A percentile compares a stretch with the other conserved stretches of the same genome.
These are phyloP conservation scores for Beris morrisii DNA, from an alignment of 2,888 invertebrate species.

Conservation along the genomic window DNA sequence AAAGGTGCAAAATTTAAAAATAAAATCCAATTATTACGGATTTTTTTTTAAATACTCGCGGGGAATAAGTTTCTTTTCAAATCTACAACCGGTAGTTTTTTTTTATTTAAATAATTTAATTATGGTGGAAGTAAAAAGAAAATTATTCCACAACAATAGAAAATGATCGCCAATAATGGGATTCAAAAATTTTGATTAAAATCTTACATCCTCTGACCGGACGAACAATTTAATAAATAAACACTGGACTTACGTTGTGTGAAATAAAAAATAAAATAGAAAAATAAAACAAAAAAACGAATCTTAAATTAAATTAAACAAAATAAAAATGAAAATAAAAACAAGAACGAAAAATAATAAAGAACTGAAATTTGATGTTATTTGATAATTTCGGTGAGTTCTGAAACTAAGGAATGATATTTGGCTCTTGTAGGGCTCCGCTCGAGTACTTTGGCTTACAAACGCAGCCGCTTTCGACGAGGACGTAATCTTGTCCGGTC, in stretches of 20 bases:
- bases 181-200: background rate
- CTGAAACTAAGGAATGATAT: conserved; percentile 54
- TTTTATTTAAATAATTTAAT: background rate
- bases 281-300: background rate
- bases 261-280: background rate
- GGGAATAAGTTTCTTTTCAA: background rate
- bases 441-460: conserved; percentile 67
- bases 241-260: conserved; percentile 15
- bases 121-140: conserved; percentile 12
- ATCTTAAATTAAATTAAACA: background rate
- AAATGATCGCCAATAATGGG: background rate
- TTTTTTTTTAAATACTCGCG: background rate
- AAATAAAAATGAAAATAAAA: conserved; percentile 1
- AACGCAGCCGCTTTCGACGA: conserved; percentile 92
- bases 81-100: background rate
- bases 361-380: background rate
- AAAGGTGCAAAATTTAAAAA: conserved; percentile 20
- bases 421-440: conserved; percentile 56
- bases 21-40: background rate
- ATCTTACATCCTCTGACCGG: background rate
- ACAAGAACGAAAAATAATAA: conserved; percentile 17
- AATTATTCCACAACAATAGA: conserved; percentile 22
- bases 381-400: background rate
- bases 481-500: conserved; percentile 91
- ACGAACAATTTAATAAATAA: conserved; percentile 9